Evolutionary conservation across 2,113 vertebrate genomes (phyloP).

Genomic region (Menidia beryllina): DNA sequence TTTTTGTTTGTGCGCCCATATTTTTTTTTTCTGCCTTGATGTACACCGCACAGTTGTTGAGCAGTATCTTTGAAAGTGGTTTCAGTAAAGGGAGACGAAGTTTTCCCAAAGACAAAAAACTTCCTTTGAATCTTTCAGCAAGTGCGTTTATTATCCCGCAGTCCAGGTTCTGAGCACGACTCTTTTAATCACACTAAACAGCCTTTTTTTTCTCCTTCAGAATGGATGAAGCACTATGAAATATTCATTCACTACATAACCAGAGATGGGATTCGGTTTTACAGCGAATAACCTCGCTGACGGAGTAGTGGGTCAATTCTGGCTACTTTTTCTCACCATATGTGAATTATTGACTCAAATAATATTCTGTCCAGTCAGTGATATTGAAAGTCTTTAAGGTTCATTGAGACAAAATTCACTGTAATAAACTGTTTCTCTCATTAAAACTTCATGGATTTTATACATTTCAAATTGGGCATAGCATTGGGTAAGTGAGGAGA

Average conservation of each 20-base stretch:
- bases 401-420: conserved; percentile 10
- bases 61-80: too few relatives aligned
- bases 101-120: neutral
- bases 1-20: neutral
- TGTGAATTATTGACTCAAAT: conserved; percentile 60
- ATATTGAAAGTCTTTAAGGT: conserved; percentile 20
- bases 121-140: neutral
- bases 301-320: conserved; percentile 21
- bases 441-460: conserved; percentile 29
- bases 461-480: conserved; percentile 25
- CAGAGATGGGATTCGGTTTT: conserved; percentile 55
- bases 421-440: neutral
- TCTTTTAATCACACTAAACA: conserved; percentile 47
- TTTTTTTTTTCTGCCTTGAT: conserved; percentile 9
- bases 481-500: neutral
- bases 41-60: neutral
- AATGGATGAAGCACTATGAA: conserved; percentile 63
- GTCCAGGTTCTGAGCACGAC: conserved; percentile 29
- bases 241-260: conserved; percentile 66
- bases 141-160: neutral
- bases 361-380: conserved; percentile 30
- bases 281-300: conserved; percentile 48
- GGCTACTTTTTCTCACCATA: neutral
- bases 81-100: too few relatives aligned
- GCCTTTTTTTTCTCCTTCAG: conserved; percentile 53